These are phyloP conservation scores for Clarias gariepinus DNA, from an alignment of 2,113 vertebrate genomes.

Conservation along the genomic window DNA sequence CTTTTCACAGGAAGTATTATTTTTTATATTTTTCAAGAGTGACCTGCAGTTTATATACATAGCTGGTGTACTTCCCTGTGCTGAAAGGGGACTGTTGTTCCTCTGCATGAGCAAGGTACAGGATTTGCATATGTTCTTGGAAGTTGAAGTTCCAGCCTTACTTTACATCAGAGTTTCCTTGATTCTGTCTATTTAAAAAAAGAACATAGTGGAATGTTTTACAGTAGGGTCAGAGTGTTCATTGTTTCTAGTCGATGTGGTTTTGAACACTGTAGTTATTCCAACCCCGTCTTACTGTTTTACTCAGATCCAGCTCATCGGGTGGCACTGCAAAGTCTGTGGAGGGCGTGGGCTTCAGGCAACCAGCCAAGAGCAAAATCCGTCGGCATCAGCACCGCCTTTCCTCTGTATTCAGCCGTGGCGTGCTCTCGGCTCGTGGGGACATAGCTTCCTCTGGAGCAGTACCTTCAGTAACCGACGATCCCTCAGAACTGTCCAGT, in stretches of 20 bases:
- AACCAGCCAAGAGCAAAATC: conserved; percentile 70
- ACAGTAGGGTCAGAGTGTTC: background rate
- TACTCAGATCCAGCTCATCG: conserved; percentile 67
- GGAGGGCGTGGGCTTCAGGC: conserved; percentile 61
- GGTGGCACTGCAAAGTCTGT: conserved; percentile 58
- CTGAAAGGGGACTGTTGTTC: conserved; percentile 22
- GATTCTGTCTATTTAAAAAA: background rate
- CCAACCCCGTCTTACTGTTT: background rate
- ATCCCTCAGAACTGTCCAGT: conserved; percentile 78
- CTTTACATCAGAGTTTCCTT: background rate
- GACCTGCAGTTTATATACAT: background rate
- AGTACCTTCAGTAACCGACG: conserved; percentile 56
- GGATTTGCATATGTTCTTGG: background rate
- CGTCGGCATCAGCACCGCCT: conserved; percentile 72
- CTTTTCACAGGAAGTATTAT: background rate
- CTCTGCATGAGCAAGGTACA: conserved; percentile 9
- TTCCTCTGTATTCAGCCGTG: conserved; percentile 71
- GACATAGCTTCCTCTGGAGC: conserved; percentile 57
- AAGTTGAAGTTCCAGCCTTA: background rate
- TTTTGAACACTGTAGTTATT: background rate
- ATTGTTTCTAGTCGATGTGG: background rate
- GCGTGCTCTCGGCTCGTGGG: conserved; percentile 48
- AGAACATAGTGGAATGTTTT: background rate
- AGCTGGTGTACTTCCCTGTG: background rate
- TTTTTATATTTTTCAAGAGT: background rate